Percentiles rank a stretch among this genome's conserved stretches.
phyloP scores from a whole-genome alignment of 2,797 vertebrate species.

The Bradypus variegatus region DNA sequence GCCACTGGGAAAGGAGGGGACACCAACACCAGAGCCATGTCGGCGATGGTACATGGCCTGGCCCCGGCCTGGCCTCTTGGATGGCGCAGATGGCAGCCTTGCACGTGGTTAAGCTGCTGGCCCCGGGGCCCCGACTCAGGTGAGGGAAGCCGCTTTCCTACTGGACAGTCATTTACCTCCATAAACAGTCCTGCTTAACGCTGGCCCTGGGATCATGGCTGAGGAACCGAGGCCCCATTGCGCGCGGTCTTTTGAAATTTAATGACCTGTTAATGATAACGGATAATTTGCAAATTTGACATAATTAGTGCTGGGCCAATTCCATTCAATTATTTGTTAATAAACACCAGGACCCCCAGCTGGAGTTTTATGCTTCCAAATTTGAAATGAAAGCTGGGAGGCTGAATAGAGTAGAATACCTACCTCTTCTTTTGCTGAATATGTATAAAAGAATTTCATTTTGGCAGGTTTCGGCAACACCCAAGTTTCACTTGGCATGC shows the following conservation, averaged over 20 bases:
- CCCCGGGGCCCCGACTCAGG: background rate
- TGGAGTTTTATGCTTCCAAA: slow-evolving; percentile 55
- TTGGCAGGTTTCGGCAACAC: slow-evolving; percentile 37
- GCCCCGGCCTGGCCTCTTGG: background rate
- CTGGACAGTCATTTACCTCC: slow-evolving; percentile 18
- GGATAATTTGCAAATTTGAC: slow-evolving; percentile 58
- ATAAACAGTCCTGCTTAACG: slow-evolving; percentile 17
- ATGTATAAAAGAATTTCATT: slow-evolving; percentile 63
- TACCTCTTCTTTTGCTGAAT: slow-evolving; percentile 50
- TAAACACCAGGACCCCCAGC: slow-evolving; percentile 52
- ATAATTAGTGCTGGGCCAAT: slow-evolving; percentile 48
- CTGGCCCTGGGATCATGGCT: slow-evolving; percentile 10
- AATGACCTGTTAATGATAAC: slow-evolving; percentile 59
- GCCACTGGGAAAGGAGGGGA: background rate
- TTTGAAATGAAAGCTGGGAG: slow-evolving; percentile 46
- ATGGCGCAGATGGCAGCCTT: background rate
- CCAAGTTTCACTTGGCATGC: slow-evolving; percentile 67
- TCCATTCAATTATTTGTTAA: slow-evolving; percentile 68
- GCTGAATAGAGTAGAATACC: slow-evolving; percentile 8
- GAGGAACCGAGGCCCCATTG: slow-evolving; percentile 9
- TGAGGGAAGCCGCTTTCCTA: background rate
- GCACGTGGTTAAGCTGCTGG: background rate
- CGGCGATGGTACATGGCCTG: background rate
- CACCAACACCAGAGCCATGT: background rate
- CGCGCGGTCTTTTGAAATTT: slow-evolving; percentile 54